Evolutionary conservation across 2,888 invertebrate species (phyloP).

Genomic region (Dasypogon diadema): DNA sequence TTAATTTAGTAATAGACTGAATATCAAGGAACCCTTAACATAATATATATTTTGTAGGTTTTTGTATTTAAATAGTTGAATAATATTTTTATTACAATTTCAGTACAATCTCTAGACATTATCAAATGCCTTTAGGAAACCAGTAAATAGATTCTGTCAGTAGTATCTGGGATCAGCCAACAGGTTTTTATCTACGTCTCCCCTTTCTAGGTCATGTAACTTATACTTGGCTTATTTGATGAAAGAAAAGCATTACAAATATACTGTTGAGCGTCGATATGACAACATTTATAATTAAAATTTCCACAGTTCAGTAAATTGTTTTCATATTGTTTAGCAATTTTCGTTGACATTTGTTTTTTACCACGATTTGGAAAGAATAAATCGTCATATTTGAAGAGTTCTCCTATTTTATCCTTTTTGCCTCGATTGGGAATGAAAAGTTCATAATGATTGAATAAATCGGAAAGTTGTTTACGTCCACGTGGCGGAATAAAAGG

Average conservation of each 20-base stretch:
- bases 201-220: background rate
- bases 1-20: no score
- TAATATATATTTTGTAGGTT: no score
- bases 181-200: no score
- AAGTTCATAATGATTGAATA: conserved; percentile 63
- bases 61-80: no score
- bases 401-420: conserved; percentile 66
- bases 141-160: no score
- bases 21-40: no score
- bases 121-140: no score
- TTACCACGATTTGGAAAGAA: conserved; percentile 68
- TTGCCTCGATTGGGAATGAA: conserved; percentile 68
- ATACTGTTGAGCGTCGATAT: background rate
- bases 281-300: background rate
- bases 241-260: background rate
- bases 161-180: no score
- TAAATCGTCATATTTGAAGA: conserved; percentile 67
- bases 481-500: conserved; percentile 67
- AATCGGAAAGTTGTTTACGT: conserved; percentile 63
- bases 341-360: conserved; percentile 46
- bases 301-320: conserved; percentile 1
- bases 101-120: no score
- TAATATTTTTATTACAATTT: no score
- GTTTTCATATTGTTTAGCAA: background rate
- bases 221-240: background rate